Conservation (phyloP, 2,888 invertebrate species). For the Periphyllus acericola region DNA sequence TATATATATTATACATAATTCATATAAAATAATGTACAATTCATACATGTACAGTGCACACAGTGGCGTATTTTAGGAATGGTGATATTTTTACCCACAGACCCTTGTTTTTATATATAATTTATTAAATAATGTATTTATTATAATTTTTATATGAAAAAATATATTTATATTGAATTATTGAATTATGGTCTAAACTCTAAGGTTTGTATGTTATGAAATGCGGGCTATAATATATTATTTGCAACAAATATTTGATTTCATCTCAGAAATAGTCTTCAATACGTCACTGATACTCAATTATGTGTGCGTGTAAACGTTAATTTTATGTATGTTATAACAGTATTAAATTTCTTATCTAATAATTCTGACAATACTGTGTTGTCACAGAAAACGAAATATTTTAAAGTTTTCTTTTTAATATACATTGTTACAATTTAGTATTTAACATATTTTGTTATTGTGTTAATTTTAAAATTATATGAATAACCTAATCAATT, state of each 20-base stretch:
- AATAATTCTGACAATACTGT: background rate
- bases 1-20: too few species aligned
- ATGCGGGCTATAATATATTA: too few species aligned
- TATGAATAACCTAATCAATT: background rate
- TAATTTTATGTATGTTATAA: background rate
- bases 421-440: background rate
- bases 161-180: too few species aligned
- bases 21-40: too few species aligned
- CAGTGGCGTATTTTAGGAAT: too few species aligned
- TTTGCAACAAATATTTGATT: background rate
- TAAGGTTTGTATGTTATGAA: too few species aligned
- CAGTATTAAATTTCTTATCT: background rate
- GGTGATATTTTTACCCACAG: too few species aligned
- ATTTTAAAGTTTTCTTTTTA: constrained; percentile 7
- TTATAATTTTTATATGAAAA: too few species aligned
- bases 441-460: constrained; percentile 27
- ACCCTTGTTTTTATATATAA: too few species aligned
- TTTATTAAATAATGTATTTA: too few species aligned
- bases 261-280: background rate
- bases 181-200: too few species aligned
- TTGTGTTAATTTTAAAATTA: constrained; percentile 19
- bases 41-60: too few species aligned
- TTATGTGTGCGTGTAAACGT: background rate
- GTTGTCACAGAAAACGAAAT: constrained; percentile 33
- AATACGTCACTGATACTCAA: background rate